Conservation (phyloP, 30 jellyfish, hydroid and myxozoan genomes). For the Hydra vulgaris region DNA sequence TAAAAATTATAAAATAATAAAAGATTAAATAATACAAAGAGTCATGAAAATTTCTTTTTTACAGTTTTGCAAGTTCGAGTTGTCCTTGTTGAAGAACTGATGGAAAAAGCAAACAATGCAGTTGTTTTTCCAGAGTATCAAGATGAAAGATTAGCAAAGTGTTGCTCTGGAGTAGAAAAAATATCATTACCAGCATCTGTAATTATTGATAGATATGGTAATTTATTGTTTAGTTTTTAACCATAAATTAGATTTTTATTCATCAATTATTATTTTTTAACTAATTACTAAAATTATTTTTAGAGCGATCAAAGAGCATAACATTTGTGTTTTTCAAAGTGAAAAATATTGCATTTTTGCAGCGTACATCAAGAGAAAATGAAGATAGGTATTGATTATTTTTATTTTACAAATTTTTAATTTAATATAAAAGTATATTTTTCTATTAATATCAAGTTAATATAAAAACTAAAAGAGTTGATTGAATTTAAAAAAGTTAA, state of each 20-base stretch:
- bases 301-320: slow-evolving; percentile 66
- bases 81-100: slow-evolving; percentile 47
- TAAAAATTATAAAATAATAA: too few relatives aligned
- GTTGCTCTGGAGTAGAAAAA: slow-evolving; percentile 48
- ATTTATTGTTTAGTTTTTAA: background rate
- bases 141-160: slow-evolving; percentile 42
- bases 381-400: slow-evolving; percentile 51
- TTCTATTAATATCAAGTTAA: too few relatives aligned
- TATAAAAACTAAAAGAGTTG: too few relatives aligned
- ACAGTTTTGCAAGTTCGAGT: slow-evolving; percentile 56
- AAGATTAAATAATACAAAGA: too few relatives aligned
- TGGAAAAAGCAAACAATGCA: slow-evolving; percentile 41
- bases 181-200: slow-evolving; percentile 56
- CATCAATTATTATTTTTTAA: background rate
- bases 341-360: slow-evolving; percentile 57
- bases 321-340: slow-evolving; percentile 63
- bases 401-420: background rate
- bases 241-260: too few relatives aligned
- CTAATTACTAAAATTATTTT: background rate
- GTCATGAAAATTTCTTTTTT: background rate
- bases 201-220: slow-evolving; percentile 51
- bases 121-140: slow-evolving; percentile 57
- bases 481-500: too few relatives aligned
- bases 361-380: slow-evolving; percentile 60
- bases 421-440: background rate